A percentile compares a stretch with the other conserved stretches of the same genome.
Conservation (phyloP, 2,888 invertebrate species). For the Scotopteryx bipunctaria region DNA sequence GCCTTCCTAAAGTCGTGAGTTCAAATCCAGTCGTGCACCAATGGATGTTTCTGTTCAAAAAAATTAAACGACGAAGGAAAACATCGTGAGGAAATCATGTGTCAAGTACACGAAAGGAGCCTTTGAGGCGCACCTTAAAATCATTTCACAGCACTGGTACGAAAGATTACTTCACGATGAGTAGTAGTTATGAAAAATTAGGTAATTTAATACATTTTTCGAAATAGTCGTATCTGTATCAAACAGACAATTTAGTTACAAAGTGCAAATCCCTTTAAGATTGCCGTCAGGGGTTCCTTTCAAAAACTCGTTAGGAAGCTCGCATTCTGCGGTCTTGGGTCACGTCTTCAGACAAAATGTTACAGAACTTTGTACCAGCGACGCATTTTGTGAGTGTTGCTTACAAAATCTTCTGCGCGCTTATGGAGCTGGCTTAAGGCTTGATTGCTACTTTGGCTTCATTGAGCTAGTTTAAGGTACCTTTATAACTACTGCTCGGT, state of each 20-base stretch:
- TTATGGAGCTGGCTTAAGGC: conserved; percentile 7
- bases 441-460: conserved; percentile 17
- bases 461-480: conserved; percentile 3
- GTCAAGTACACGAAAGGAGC: too few relatives aligned
- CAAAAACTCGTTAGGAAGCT: conserved; percentile 81
- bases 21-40: too few relatives aligned
- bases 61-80: too few relatives aligned
- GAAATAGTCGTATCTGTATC: conserved; percentile 49
- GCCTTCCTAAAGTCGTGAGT: too few relatives aligned
- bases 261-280: conserved; percentile 81
- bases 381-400: conserved; percentile 39
- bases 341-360: conserved; percentile 76
- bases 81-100: too few relatives aligned
- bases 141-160: too few relatives aligned
- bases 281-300: conserved; percentile 70
- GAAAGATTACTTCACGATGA: neutral
- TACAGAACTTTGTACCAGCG: conserved; percentile 54
- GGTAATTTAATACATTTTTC: neutral
- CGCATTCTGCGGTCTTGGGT: conserved; percentile 74
- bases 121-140: too few relatives aligned
- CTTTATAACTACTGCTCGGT: too few relatives aligned
- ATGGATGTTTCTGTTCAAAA: too few relatives aligned
- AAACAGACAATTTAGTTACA: conserved; percentile 68
- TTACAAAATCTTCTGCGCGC: conserved; percentile 26
- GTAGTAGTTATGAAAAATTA: neutral